phyloP scores from a whole-genome alignment of 2,888 invertebrate species.

The Scotopteryx bipunctaria region DNA sequence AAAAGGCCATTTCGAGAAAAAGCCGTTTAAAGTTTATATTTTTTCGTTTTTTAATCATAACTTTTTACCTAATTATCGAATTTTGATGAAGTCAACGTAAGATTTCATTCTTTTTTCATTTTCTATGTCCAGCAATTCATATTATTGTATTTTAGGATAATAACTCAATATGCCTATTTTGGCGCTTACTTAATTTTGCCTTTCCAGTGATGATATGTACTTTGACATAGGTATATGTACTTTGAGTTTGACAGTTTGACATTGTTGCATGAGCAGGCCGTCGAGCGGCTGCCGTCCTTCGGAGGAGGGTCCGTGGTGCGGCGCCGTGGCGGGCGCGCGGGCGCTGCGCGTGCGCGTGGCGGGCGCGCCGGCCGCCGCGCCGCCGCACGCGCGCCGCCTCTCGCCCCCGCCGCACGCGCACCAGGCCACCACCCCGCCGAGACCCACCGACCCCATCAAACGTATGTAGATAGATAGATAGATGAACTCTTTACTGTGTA shows the following conservation, averaged over 20 bases:
- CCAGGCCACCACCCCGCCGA: conserved; percentile 70
- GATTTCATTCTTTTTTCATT: no score
- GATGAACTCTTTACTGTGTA: not conserved
- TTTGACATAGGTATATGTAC: not conserved
- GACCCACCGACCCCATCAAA: conserved; percentile 44
- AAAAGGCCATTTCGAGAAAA: no score
- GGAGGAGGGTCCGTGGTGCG: conserved; percentile 61
- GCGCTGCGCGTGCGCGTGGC: conserved; percentile 65
- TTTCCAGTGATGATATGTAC: no score
- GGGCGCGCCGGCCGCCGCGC: conserved; percentile 39
- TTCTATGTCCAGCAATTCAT: no score
- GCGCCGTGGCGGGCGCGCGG: conserved; percentile 43
- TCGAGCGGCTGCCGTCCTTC: conserved; percentile 72
- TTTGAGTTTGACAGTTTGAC: not conserved
- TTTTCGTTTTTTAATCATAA: no score
- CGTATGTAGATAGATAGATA: conserved; percentile 3
- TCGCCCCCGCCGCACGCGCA: conserved; percentile 77
- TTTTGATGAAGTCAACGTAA: no score
- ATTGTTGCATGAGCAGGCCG: conserved; percentile 51
- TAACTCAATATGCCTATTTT: no score
- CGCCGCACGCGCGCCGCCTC: conserved; percentile 67
- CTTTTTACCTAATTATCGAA: no score
- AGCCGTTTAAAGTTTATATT: no score
- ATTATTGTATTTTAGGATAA: no score
- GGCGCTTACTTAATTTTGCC: no score